A percentile compares a stretch with the other conserved stretches of the same genome.
These are phyloP conservation scores for Chydorus sphaericus DNA, from an alignment of 2,888 invertebrate species.

Conservation along the genomic window DNA sequence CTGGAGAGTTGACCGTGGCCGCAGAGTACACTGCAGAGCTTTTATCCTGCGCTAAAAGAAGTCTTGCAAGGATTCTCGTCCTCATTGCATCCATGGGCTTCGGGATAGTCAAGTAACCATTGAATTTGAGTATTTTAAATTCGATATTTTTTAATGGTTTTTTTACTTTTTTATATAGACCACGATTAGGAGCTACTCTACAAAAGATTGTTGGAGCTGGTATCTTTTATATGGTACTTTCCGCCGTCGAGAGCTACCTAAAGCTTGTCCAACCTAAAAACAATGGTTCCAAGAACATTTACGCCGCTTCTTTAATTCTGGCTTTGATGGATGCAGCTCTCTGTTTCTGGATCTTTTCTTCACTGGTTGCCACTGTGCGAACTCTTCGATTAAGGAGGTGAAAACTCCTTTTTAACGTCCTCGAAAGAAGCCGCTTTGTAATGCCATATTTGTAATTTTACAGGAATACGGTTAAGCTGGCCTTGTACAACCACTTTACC, in stretches of 20 bases:
- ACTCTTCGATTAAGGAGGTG: constrained; percentile 66
- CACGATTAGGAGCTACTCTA: constrained; percentile 71
- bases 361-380: constrained; percentile 74
- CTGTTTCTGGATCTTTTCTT: constrained; percentile 88
- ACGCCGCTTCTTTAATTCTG: constrained; percentile 67
- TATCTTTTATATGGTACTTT: constrained; percentile 63
- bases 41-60: constrained; percentile 78
- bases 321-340: constrained; percentile 43
- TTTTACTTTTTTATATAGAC: constrained; percentile 36
- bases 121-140: background rate
- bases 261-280: constrained; percentile 49
- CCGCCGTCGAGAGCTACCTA: constrained; percentile 72
- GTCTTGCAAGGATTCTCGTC: constrained; percentile 80
- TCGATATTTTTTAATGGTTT: background rate
- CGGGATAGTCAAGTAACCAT: constrained; percentile 78
- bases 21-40: constrained; percentile 76
- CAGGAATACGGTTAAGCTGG: constrained; percentile 78
- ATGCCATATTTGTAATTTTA: constrained; percentile 23
- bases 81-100: constrained; percentile 89
- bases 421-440: background rate
- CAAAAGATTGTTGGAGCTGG: constrained; percentile 78
- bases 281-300: constrained; percentile 43
- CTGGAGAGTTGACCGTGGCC: constrained; percentile 46
- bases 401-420: constrained; percentile 17
- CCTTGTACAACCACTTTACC: constrained; percentile 82